Evolutionary conservation across 2,888 invertebrate species (phyloP).

Genomic region (Subacronicta megacephala): DNA sequence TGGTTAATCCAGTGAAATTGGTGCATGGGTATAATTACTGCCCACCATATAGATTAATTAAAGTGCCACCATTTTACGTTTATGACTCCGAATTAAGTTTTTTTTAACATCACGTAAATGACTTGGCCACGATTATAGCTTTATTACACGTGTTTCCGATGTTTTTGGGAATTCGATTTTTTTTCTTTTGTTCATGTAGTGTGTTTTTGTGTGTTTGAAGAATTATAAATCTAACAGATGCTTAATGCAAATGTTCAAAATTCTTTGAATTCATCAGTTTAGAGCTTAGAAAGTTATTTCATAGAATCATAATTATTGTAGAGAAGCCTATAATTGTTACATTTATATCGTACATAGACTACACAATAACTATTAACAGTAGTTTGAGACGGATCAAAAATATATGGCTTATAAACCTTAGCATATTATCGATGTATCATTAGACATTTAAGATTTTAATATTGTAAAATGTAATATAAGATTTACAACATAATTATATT

Average conservation of each 20-base stretch:
- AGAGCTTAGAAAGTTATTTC: no score
- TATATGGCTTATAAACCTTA: slow-evolving; percentile 34
- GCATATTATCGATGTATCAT: slow-evolving; percentile 25
- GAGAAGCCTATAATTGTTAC: no score
- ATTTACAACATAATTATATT: slow-evolving; percentile 49
- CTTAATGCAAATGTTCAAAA: neutral
- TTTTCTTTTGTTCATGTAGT: neutral
- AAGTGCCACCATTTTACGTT: slow-evolving; percentile 59
- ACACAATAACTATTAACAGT: slow-evolving; percentile 17
- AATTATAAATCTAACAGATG: neutral
- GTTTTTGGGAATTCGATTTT: slow-evolving; percentile 13
- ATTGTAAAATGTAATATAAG: slow-evolving; percentile 26
- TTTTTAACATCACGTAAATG: slow-evolving; percentile 48
- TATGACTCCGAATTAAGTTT: slow-evolving; percentile 50
- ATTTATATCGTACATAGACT: no score
- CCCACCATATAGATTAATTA: slow-evolving; percentile 62
- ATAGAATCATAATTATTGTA: no score
- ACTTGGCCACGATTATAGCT: slow-evolving; percentile 52
- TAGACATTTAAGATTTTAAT: slow-evolving; percentile 25
- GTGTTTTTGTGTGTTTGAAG: neutral
- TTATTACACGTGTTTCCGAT: slow-evolving; percentile 46
- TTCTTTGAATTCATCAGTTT: no score
- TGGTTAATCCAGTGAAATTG: slow-evolving; percentile 80
- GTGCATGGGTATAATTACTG: slow-evolving; percentile 70
- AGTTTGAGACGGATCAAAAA: slow-evolving; percentile 11